Evolutionary conservation across 2,797 vertebrate species (phyloP).

Genomic region (Anguilla pacifica): DNA sequence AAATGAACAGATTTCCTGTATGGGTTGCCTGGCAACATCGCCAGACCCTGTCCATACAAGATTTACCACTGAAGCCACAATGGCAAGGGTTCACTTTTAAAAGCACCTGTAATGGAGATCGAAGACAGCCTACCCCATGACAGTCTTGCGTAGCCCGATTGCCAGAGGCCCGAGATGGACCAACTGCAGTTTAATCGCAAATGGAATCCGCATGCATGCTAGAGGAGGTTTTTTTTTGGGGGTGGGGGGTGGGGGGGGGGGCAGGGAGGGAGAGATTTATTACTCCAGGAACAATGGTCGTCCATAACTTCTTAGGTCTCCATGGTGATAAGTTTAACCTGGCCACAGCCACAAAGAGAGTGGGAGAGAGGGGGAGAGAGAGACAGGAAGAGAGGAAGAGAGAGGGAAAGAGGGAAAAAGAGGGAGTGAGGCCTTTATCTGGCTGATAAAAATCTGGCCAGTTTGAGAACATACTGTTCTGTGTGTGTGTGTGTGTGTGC

Average conservation of each 20-base stretch:
- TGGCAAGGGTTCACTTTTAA: conserved; percentile 4
- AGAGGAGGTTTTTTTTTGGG: conserved; percentile 14
- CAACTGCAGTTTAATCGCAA: conserved; percentile 36
- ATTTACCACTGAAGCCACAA: background rate
- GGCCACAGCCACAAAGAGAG: conserved; percentile 22
- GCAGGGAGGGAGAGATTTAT: conserved; percentile 33
- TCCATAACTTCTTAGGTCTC: conserved; percentile 41
- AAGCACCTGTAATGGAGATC: conserved; percentile 26
- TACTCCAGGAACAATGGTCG: conserved; percentile 36
- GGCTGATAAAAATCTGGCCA: conserved; percentile 31
- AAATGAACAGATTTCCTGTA: conserved; percentile 11
- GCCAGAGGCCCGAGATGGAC: conserved; percentile 23
- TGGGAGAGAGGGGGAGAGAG: background rate
- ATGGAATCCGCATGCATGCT: conserved; percentile 29
- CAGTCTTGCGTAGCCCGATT: conserved; percentile 20
- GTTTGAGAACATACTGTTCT: conserved; percentile 28
- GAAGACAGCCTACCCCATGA: conserved; percentile 7
- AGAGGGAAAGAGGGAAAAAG: background rate
- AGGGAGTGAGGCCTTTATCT: conserved; percentile 24
- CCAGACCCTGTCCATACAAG: background rate
- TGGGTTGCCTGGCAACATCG: background rate
- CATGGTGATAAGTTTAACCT: conserved; percentile 41
- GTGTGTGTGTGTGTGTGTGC: background rate
- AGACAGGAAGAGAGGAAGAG: background rate
- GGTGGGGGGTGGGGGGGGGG: background rate